Evolutionary conservation across 2,888 invertebrate genomes (phyloP), one percentile per base, ranked within the genome.

Genomic region (Priocnemis perturbator): DNA sequence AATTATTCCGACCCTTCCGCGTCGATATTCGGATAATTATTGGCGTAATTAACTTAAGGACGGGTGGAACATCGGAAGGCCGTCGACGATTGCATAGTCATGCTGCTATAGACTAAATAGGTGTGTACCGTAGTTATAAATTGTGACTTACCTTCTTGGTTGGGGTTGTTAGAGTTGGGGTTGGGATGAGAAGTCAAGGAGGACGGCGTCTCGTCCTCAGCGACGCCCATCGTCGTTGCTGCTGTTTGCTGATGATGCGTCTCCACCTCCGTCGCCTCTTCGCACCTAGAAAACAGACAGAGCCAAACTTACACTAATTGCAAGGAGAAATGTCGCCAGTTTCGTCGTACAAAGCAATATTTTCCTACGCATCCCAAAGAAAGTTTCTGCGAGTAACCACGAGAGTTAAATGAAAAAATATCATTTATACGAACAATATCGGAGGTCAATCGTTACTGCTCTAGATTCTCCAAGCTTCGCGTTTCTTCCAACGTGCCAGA

Each of bases 241-340:
- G 85, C 85, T 73, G 86, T 83, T 81, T 86, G 86, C 78, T 84
- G 87, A 82, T 87, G 86, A 85, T 86, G 84, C 78, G 87, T 82
- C 82, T 87, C 87, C 81, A 87, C 84, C 83, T 87, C 87, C 80
- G 87, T 85, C 73, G 85, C 86, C 82, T 88, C 87, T 84, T 87
- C 87, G 76, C 87, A 88, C 87, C 87, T 88, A 76, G 23, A 53
- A 53, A 7, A 21, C 20, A 53, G 21, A 53, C 21, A 3, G 3
- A 21, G 15, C 17, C 11, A n/a, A 17, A 50, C 50, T 5, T 50
- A 11, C 7, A 37, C 11, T 37, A 37, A 37, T 11, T 3, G 14
- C 7, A 9, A 37, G 1, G 37, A 26, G 7, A 7, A 37, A 37
- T 26, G 3, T 26, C 26, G 26, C 5, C n/a, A n/a, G n/a, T n/a